These are phyloP conservation scores for Lycopodina hypogea DNA, from an alignment of 37 sponge, comb jelly and placozoan genomes.

Conservation along the genomic window DNA sequence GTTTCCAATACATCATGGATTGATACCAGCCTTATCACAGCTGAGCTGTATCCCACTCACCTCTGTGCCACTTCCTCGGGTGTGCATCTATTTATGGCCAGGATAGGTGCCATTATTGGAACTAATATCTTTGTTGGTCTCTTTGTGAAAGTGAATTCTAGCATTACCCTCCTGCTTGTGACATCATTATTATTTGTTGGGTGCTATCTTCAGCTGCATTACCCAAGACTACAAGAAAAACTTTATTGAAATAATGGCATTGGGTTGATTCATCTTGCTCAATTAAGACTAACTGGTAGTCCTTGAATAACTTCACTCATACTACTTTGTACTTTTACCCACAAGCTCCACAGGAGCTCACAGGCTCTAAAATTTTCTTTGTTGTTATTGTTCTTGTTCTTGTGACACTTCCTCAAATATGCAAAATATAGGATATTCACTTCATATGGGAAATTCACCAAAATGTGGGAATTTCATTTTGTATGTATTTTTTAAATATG, in stretches of 20 bases:
- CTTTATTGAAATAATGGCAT: slow-evolving; percentile 38
- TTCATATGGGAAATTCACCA: too few species aligned
- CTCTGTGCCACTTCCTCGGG: slow-evolving; percentile 58
- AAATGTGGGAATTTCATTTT: too few species aligned
- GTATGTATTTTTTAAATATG: too few species aligned
- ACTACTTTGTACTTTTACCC: too few species aligned
- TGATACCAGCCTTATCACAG: slow-evolving; percentile 38
- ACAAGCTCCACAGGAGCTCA: too few species aligned
- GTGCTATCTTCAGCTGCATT: slow-evolving; percentile 20
- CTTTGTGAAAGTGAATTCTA: slow-evolving; percentile 34
- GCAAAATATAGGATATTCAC: too few species aligned
- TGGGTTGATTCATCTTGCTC: background rate
- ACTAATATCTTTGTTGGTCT: slow-evolving; percentile 60
- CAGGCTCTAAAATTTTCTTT: too few species aligned
- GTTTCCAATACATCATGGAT: slow-evolving; percentile 68
- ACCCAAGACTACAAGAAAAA: slow-evolving; percentile 64
- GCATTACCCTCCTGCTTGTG: slow-evolving; percentile 46
- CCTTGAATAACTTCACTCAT: too few species aligned
- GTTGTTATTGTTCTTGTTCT: too few species aligned
- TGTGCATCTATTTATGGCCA: slow-evolving; percentile 37
- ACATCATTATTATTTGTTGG: slow-evolving; percentile 38
- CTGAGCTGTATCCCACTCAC: slow-evolving; percentile 71
- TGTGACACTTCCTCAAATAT: too few species aligned
- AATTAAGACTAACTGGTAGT: too few species aligned
- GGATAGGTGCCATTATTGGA: slow-evolving; percentile 71